Evolutionary conservation across 2,888 invertebrate species (phyloP), one percentile per base, ranked within the genome.

Genomic region (Acholoe squamosa): DNA sequence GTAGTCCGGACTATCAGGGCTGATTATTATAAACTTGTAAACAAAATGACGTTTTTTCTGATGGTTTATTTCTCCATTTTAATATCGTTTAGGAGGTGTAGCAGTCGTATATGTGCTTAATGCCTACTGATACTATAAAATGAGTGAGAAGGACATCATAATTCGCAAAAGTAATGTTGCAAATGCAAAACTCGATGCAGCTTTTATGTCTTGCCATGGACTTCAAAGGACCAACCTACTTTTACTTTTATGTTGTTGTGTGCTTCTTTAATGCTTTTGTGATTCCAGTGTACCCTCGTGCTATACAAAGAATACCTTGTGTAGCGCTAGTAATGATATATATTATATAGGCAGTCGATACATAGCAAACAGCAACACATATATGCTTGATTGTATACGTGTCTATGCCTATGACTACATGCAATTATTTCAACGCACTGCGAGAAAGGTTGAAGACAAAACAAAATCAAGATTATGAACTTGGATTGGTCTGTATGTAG

Each of bases 171-270:
- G 19, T 80, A 43, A 33, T 16, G 43, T 80, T 80, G 34, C 80
- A 80, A 80, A 80, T 34, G 43, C 31, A 19, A 80, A 43, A 14
- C 34, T n/a, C 3, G 43, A 80, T 80, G 80, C 80, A 80, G 80
- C 16, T 80, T 80, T 33, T 80, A 19, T 80, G 80, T 80, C 80
- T 80, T 80, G 80, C 80, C 80, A 80, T 43, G 80, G 22, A 16
- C 22, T 80, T 16, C 22, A 34, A 80, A 33, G 80, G 43, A 34
- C 34, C 80, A 80, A 80, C 80, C 25, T n/a, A 71, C 71, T 71
- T 28, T 5, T 61, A n/a, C 22, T 61, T 71, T 14, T n/a, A 31
- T 14, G n/a, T 3, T 80, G 80, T 80, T 80, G 43, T n/a, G 16
- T 43, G 80, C 71, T 71, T 80, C 19, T 19, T 80, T 80, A 10